Percentiles rank a stretch among this genome's conserved stretches.
These are phyloP conservation scores for Globia sparganii DNA, from an alignment of 2,888 invertebrate genomes.

Conservation along the genomic window DNA sequence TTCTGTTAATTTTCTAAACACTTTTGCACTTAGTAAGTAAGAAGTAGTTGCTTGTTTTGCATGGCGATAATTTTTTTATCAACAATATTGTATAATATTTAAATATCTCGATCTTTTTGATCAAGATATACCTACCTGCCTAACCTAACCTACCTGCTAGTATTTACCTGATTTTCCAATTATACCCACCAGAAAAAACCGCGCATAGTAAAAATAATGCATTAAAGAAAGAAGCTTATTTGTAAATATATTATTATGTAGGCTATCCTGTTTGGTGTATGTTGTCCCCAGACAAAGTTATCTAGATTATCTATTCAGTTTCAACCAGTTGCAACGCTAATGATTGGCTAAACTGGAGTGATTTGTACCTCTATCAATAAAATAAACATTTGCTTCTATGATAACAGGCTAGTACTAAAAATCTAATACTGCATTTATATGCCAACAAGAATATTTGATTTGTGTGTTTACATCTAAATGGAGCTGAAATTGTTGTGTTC, in stretches of 20 bases:
- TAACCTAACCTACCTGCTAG: background rate
- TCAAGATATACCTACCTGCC: background rate
- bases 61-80: constrained; percentile 35
- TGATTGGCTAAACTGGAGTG: constrained; percentile 51
- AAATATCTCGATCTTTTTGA: background rate
- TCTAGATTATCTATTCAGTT: constrained; percentile 46
- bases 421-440: background rate
- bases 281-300: background rate
- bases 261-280: background rate
- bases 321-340: constrained; percentile 38
- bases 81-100: background rate
- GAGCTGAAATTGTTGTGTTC: background rate
- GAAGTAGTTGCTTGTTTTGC: constrained; percentile 65
- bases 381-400: constrained; percentile 37
- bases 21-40: constrained; percentile 62
- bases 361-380: constrained; percentile 48
- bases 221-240: background rate
- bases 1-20: constrained; percentile 27
- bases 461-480: background rate
- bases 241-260: background rate
- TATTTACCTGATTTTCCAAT: background rate
- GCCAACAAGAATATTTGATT: constrained; percentile 1
- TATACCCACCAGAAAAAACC: background rate
- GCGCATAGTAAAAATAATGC: background rate
- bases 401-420: constrained; percentile 30